Conservation (phyloP, 1,140 invertebrate genomes). For the Drosophila nigrodunni region DNA sequence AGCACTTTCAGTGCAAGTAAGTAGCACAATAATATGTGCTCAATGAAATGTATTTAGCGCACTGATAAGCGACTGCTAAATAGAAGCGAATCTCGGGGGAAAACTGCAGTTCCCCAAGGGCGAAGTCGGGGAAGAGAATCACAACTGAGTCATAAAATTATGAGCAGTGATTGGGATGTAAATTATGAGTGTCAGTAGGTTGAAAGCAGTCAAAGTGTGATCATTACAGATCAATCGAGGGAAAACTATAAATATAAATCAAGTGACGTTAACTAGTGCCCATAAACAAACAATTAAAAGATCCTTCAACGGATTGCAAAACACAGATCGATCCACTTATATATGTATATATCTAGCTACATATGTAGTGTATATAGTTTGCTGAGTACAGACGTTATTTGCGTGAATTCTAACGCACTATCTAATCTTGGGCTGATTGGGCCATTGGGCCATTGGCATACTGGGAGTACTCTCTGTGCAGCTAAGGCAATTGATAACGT, state of each 20-base stretch:
- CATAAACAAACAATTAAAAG: neutral
- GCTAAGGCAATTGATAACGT: conserved; percentile 38
- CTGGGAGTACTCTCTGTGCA: conserved; percentile 43
- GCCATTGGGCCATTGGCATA: conserved; percentile 51
- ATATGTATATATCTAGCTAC: neutral
- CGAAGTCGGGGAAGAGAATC: neutral
- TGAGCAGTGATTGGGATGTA: neutral
- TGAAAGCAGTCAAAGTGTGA: conserved; percentile 17
- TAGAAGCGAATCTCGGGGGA: conserved; percentile 20
- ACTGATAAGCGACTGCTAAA: conserved; percentile 42
- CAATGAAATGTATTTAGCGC: conserved; percentile 30
- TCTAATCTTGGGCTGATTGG: conserved; percentile 50
- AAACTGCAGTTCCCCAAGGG: conserved; percentile 1
- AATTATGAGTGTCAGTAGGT: conserved; percentile 1
- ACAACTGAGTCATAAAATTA: conserved; percentile 6
- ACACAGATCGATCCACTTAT: neutral
- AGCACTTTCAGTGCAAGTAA: conserved; percentile 27
- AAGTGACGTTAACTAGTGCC: neutral
- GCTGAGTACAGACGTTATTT: conserved; percentile 9
- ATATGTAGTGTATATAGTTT: neutral
- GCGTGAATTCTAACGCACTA: conserved; percentile 27
- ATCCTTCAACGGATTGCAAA: too few species aligned
- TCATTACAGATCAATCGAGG: neutral
- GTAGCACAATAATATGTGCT: conserved; percentile 23
- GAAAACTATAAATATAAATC: neutral